Evolutionary conservation across 2,888 invertebrate genomes (phyloP).

Genomic region (Thera obeliscata): DNA sequence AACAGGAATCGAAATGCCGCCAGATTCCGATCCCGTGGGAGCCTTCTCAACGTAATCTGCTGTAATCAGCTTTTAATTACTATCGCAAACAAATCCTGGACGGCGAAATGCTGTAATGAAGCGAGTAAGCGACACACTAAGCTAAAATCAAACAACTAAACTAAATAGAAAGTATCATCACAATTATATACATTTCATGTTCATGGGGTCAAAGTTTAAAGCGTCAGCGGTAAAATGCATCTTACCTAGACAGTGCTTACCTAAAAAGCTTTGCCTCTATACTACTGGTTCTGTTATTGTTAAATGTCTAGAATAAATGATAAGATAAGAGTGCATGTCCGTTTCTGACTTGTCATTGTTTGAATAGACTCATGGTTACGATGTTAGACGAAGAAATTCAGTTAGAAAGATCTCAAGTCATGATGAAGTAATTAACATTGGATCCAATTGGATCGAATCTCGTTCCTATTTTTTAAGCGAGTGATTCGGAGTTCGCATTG

Average conservation of each 20-base stretch:
- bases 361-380: neutral
- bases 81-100: conserved; percentile 49
- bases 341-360: neutral
- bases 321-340: no score
- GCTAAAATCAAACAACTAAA: neutral
- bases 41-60: conserved; percentile 45
- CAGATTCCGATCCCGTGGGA: conserved; percentile 44
- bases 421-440: no score
- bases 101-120: conserved; percentile 3
- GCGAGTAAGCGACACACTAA: conserved; percentile 14
- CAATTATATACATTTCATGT: no score
- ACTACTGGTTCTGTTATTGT: neutral
- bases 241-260: no score
- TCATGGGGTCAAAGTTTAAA: neutral
- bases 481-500: neutral
- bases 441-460: neutral
- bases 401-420: no score
- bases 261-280: neutral
- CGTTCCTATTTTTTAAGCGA: neutral
- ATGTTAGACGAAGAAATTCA: no score
- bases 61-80: conserved; percentile 52
- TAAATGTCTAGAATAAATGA: neutral
- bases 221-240: neutral
- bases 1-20: conserved; percentile 37
- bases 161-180: no score